Evolutionary conservation across 2,888 invertebrate species (phyloP), one percentile per base, ranked within the genome.

Genomic region (Habrosyne pyritoides): DNA sequence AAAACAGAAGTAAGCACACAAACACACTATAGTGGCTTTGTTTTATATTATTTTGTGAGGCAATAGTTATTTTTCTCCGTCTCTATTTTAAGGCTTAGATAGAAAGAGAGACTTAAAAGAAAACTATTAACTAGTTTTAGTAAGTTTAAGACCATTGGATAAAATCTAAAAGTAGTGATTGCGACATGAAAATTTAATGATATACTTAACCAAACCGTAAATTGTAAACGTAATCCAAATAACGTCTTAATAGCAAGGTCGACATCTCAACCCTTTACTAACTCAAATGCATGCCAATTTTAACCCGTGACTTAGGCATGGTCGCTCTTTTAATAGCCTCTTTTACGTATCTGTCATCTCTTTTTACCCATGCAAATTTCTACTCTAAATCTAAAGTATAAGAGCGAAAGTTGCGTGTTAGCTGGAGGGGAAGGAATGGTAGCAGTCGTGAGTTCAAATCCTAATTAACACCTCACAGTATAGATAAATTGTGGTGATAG

Each of bases 401-500:
- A 57, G 62, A 79, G 70, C 54, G 46, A 36, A 53, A 71, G 75
- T 81, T 47, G 56, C 53, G 61, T 59, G 60, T 18, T 12, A n/a
- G 55, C 42, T 18, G 2, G 30, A 53, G 21, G 59, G 53, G 66
- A 69, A 75, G 71, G 78, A 81, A 83, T 83, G 80, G 83, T 79
- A 81, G 79, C 80, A 86, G 90, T 91, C 91, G 91, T 92, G 91
- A 91, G 91, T 84, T 83, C 84, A 79, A 83, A 84, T 79, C 83
- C 88, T 92, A 92, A 92, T 92, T 92, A 92, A 92, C 91, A 91
- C 92, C 87, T 89, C 77, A 71, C 78, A 79, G 78, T 79, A 75
- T 73, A 86, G 91, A 92, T 92, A 91, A 92, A 91, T 91, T 90
- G 91, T 77, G 72, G 49, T 61, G 92, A 92, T 92, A 86, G 76